phyloP scores from a whole-genome alignment of 2,797 vertebrate genomes.

The Danionella dracula region DNA sequence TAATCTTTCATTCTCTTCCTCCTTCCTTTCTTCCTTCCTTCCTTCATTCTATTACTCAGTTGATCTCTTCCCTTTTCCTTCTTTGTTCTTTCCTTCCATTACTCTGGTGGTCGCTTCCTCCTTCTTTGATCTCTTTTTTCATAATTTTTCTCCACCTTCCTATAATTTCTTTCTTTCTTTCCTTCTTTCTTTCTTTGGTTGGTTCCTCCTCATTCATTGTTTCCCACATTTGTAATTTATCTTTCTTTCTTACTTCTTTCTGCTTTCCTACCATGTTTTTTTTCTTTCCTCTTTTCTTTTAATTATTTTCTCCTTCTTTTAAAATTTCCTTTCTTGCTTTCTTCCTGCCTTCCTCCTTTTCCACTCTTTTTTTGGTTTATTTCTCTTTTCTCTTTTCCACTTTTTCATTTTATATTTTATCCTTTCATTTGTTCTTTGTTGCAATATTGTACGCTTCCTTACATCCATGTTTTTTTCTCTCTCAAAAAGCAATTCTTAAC shows the following conservation, averaged over 20 bases:
- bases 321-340: slow-evolving; percentile 7
- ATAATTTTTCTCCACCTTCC: background rate
- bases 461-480: no score
- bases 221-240: background rate
- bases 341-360: slow-evolving; percentile 14
- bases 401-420: background rate
- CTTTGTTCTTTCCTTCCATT: background rate
- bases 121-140: no score
- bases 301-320: background rate
- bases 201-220: no score
- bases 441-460: no score
- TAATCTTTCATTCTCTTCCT: background rate
- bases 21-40: background rate
- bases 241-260: background rate
- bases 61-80: no score
- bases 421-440: background rate
- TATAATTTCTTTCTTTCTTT: background rate
- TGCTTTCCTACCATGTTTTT: background rate
- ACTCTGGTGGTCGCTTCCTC: background rate
- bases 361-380: slow-evolving; percentile 1
- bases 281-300: slow-evolving; percentile 17
- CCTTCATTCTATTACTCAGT: background rate
- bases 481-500: no score
- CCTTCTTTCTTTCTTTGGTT: no score
- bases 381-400: slow-evolving; percentile 25